Evolutionary conservation across 2,888 invertebrate genomes (phyloP).

Genomic region (Pachymerium ferrugineum): DNA sequence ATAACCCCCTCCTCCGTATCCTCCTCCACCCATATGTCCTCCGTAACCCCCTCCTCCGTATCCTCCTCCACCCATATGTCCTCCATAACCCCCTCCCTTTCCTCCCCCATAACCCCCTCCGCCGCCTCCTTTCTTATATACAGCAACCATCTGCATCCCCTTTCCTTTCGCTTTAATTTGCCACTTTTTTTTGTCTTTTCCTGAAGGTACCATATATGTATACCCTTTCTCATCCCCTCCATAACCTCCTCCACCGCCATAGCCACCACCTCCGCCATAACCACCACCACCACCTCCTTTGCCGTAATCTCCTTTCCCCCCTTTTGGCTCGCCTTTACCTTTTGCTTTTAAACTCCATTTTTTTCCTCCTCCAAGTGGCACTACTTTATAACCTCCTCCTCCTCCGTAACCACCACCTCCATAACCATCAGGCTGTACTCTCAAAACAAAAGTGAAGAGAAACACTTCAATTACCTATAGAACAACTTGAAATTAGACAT

Average conservation of each 20-base stretch:
- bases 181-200: not conserved
- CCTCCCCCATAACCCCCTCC: not conserved
- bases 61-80: constrained; percentile 16
- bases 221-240: not conserved
- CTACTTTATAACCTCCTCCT: not conserved
- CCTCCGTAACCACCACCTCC: not conserved
- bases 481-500: no score
- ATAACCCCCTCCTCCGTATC: constrained; percentile 4
- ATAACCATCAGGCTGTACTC: not conserved
- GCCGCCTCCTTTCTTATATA: not conserved
- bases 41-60: not conserved
- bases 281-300: not conserved
- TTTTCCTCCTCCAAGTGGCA: not conserved
- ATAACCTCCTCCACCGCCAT: not conserved
- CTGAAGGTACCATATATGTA: not conserved
- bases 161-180: not conserved
- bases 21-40: not conserved
- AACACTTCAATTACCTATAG: no score
- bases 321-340: not conserved
- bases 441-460: no score
- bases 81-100: constrained; percentile 4
- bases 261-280: not conserved
- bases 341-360: not conserved
- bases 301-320: not conserved
- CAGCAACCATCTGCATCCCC: not conserved